Conservation (phyloP, 2,797 vertebrate species). For the Gallirallus australis region DNA sequence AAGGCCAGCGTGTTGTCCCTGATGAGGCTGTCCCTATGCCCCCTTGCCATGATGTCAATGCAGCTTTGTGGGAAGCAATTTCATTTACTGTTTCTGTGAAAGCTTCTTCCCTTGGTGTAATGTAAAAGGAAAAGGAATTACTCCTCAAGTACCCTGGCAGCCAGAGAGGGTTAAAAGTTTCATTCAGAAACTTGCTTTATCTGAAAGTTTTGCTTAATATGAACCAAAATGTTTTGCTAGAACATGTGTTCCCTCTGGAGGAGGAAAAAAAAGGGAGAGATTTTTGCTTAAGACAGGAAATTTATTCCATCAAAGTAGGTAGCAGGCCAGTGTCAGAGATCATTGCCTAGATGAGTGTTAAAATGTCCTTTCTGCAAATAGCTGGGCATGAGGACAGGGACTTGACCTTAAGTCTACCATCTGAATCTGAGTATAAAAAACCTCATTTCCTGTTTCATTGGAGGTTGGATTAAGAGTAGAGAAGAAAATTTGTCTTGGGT, state of each 20-base stretch:
- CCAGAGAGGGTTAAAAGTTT: not conserved
- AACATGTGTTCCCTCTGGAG: not conserved
- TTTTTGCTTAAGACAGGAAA: not conserved
- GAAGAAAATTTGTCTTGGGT: not conserved
- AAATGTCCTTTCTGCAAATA: not conserved
- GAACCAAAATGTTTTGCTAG: not conserved
- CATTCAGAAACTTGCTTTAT: not conserved
- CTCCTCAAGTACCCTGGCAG: not conserved
- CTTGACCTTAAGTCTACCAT: not conserved
- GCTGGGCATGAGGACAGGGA: not conserved
- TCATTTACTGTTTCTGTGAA: not conserved
- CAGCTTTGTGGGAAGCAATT: not conserved
- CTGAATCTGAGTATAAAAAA: not conserved
- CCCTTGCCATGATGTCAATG: not conserved
- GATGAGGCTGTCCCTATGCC: not conserved
- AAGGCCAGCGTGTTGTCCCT: rapidly evolving
- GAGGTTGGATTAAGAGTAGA: not conserved
- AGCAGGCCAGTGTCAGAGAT: not conserved
- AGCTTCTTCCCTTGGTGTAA: not conserved
- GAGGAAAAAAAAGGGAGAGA: rapidly evolving
- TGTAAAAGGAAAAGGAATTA: not conserved
- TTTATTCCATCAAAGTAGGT: not conserved
- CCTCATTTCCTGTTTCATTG: not conserved
- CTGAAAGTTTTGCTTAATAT: not conserved
- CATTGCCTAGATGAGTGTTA: not conserved